These are phyloP conservation scores for Lochmaea crataegi DNA, from an alignment of 2,888 invertebrate species.

Conservation along the genomic window DNA sequence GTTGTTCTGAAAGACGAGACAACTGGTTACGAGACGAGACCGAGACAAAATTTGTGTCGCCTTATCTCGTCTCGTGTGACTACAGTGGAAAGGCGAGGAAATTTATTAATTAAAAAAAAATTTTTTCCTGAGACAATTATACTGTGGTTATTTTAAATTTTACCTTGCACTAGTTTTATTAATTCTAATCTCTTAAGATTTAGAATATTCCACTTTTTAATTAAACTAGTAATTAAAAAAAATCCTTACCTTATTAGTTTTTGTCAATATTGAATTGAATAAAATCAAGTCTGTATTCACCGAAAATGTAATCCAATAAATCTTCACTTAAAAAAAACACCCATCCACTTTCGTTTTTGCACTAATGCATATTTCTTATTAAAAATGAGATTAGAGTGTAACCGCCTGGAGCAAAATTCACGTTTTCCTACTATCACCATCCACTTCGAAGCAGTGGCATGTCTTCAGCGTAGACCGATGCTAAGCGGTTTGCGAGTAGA, in stretches of 20 bases:
- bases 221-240: background rate
- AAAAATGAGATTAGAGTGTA: conserved; percentile 21
- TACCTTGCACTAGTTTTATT: background rate
- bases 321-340: background rate
- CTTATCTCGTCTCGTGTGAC: no score
- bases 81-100: no score
- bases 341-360: conserved; percentile 29
- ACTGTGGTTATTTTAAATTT: no score
- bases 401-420: conserved; percentile 37
- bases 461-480: conserved; percentile 32
- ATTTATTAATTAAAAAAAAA: no score
- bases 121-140: no score
- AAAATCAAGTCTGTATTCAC: background rate
- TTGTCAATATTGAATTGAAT: background rate
- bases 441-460: conserved; percentile 7
- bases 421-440: conserved; percentile 15
- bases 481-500: conserved; percentile 32
- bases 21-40: no score
- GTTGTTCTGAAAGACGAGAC: no score
- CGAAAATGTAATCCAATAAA: background rate
- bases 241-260: background rate
- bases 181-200: background rate
- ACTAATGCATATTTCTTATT: conserved; percentile 8
- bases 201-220: background rate
- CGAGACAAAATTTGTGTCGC: no score